A percentile compares a stretch with the other conserved stretches of the same genome.
Conservation (phyloP, 2,113 vertebrate species). For the Nannobrachium achirus region DNA sequence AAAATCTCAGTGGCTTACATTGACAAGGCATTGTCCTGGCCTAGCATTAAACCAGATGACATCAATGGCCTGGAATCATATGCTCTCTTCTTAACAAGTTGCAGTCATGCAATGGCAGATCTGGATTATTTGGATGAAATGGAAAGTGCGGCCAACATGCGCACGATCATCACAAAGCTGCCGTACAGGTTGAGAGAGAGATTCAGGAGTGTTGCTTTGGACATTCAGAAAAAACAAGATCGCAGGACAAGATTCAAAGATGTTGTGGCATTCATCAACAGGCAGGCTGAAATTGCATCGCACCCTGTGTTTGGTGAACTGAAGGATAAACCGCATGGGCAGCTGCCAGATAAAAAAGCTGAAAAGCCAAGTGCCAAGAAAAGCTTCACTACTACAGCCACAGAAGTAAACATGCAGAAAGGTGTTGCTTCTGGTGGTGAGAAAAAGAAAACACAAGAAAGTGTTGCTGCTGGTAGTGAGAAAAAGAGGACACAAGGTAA, state of each 20-base stretch:
- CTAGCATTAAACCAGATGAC: conserved; percentile 32
- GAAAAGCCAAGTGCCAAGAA: no score
- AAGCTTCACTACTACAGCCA: no score
- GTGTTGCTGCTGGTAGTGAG: no score
- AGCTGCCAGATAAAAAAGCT: no score
- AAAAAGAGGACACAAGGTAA: no score
- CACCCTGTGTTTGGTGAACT: conserved; percentile 31
- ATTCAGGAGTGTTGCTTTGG: conserved; percentile 21
- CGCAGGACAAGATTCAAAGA: conserved; percentile 8
- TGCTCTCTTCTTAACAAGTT: conserved; percentile 10
- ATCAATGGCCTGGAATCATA: neutral
- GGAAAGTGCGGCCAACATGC: conserved; percentile 9
- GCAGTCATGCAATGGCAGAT: conserved; percentile 11
- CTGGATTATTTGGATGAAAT: conserved; percentile 24
- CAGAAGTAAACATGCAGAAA: no score
- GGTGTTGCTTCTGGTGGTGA: no score
- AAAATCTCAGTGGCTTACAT: conserved; percentile 20
- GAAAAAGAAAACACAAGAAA: no score
- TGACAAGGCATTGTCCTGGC: conserved; percentile 20
- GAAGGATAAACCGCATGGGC: neutral
- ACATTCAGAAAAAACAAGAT: conserved; percentile 10
- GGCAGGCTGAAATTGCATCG: conserved; percentile 15
- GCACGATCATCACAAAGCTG: conserved; percentile 22
- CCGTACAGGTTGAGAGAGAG: conserved; percentile 25
- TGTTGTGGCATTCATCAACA: conserved; percentile 23